phyloP scores from a whole-genome alignment of 2,888 invertebrate genomes.

The Oasisia sp. region DNA sequence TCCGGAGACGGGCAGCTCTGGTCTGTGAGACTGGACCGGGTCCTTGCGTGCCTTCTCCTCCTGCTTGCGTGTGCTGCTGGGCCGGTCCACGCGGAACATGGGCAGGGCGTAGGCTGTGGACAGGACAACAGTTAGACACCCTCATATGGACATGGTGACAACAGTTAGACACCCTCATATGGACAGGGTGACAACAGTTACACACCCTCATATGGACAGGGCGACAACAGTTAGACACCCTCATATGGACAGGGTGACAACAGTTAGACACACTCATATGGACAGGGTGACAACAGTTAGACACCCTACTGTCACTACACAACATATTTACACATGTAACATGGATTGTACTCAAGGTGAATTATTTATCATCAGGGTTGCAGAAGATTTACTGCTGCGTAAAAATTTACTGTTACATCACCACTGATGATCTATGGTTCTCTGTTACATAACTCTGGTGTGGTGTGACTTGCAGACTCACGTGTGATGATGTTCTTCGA shows the following conservation, averaged over 20 bases:
- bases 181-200: too few species aligned
- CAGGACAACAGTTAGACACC: background rate
- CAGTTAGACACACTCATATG: too few species aligned
- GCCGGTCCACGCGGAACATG: conserved; percentile 81
- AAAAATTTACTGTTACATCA: too few species aligned
- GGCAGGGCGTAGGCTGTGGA: conserved; percentile 81
- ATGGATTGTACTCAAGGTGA: background rate
- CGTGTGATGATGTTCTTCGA: conserved; percentile 94
- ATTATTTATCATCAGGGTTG: background rate
- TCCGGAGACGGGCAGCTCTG: conserved; percentile 70
- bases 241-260: too few species aligned
- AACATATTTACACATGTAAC: too few species aligned
- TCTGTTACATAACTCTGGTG: background rate
- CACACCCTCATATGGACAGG: too few species aligned
- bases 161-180: too few species aligned
- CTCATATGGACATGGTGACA: background rate
- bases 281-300: too few species aligned
- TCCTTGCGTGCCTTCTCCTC: conserved; percentile 88
- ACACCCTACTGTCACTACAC: too few species aligned
- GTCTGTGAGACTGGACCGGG: conserved; percentile 69
- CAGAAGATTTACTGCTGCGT: too few species aligned
- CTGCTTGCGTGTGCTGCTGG: conserved; percentile 80
- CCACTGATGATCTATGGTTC: background rate
- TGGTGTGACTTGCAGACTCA: conserved; percentile 50
- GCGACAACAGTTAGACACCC: too few species aligned